A percentile compares a stretch with the other conserved stretches of the same genome.
Evolutionary conservation across 30 jellyfish, hydroid and myxozoan genomes (phyloP).

Genomic region (Cassiopea xamachana): DNA sequence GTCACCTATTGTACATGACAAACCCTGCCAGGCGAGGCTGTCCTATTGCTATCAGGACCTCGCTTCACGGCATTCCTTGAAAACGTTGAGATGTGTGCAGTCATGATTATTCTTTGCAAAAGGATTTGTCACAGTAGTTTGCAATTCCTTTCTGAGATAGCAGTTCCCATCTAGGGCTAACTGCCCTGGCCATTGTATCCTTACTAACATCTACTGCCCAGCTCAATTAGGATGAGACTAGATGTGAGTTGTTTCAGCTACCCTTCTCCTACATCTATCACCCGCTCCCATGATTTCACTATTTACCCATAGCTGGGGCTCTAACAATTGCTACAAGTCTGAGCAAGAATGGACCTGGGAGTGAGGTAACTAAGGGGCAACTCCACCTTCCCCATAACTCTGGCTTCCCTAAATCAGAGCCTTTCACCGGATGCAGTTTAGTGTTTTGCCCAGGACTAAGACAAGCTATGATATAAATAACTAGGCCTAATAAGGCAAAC

Average conservation of each 20-base stretch:
- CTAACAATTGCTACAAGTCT: constrained; percentile 56
- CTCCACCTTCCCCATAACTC: constrained; percentile 43
- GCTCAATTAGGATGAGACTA: not conserved
- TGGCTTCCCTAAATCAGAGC: not conserved
- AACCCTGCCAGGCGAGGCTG: constrained; percentile 14
- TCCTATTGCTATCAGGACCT: not conserved
- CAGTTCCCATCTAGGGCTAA: constrained; percentile 2
- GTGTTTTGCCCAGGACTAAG: not conserved
- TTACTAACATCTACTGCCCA: too few species aligned
- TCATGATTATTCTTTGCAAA: constrained; percentile 6
- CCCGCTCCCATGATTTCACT: not conserved
- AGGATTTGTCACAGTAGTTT: not conserved
- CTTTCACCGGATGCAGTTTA: not conserved
- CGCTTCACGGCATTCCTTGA: not conserved
- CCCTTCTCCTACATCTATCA: constrained; percentile 31
- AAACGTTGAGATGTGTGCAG: not conserved
- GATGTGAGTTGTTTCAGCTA: constrained; percentile 64
- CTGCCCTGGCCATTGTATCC: too few species aligned
- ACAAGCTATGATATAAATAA: not conserved
- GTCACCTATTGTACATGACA: constrained; percentile 4
- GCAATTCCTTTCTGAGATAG: constrained; percentile 54
- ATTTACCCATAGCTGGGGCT: constrained; percentile 38
- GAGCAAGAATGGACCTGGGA: constrained; percentile 67
- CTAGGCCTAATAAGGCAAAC: not conserved
- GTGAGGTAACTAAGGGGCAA: constrained; percentile 51